These are phyloP conservation scores for Phrynocephalus guinanensis DNA, from an alignment of 2,797 vertebrate species.

Conservation along the genomic window DNA sequence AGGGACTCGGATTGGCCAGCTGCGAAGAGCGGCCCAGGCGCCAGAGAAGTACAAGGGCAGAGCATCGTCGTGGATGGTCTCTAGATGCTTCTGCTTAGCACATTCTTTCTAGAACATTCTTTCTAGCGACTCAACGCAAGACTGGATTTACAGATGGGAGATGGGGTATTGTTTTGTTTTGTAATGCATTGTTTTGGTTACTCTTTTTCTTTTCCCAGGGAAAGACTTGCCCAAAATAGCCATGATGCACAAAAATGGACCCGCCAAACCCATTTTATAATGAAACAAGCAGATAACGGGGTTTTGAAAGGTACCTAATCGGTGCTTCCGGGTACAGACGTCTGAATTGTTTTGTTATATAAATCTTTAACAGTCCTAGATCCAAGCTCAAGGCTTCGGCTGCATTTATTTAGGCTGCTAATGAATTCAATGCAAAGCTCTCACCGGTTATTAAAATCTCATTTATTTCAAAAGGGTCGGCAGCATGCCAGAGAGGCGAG, in stretches of 20 bases:
- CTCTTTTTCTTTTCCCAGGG: neutral
- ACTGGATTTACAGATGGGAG: neutral
- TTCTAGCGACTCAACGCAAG: neutral
- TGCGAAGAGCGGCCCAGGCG: no score
- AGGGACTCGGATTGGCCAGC: neutral
- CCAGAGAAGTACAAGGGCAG: no score
- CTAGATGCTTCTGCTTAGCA: neutral
- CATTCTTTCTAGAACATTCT: no score
- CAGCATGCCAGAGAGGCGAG: no score
- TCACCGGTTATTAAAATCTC: neutral
- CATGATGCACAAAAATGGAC: no score
- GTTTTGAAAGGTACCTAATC: neutral
- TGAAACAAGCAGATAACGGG: neutral
- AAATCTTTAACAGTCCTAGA: neutral
- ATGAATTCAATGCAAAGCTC: neutral
- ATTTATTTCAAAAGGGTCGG: slow-evolving; percentile 6
- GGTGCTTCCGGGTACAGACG: neutral
- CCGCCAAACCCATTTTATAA: neutral
- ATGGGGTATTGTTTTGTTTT: no score
- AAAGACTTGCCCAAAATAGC: neutral
- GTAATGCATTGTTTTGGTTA: no score
- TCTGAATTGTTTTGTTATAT: neutral
- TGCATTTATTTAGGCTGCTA: neutral
- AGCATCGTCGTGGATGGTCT: neutral
- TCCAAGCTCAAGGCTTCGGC: neutral